These are phyloP conservation scores for Hyposmocoma kahamanoa DNA, from an alignment of 1,140 invertebrate species.

Conservation along the genomic window DNA sequence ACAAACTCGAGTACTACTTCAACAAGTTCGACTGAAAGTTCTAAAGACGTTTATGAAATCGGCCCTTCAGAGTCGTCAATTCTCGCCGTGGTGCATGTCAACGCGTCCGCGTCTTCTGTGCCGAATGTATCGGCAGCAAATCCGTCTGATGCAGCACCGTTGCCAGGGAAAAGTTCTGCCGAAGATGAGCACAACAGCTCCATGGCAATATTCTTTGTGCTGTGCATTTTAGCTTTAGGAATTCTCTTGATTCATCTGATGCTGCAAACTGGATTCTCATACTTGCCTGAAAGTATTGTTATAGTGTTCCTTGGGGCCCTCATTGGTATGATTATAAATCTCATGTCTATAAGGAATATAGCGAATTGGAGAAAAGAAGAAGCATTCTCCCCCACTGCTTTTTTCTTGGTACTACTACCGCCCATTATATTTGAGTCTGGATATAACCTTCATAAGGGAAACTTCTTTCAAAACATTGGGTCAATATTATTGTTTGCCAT, in stretches of 20 bases:
- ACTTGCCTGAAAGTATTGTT: slow-evolving; percentile 97
- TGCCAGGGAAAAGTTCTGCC: slow-evolving; percentile 90
- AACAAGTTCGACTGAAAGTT: slow-evolving; percentile 34
- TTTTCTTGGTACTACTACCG: slow-evolving; percentile 96
- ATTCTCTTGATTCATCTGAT: slow-evolving; percentile 96
- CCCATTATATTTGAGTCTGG: slow-evolving; percentile 99
- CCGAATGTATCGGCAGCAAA: slow-evolving; percentile 72
- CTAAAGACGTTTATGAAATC: slow-evolving; percentile 40
- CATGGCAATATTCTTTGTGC: slow-evolving; percentile 96
- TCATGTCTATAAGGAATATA: slow-evolving; percentile 92
- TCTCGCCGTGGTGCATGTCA: slow-evolving; percentile 37
- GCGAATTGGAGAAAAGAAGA: slow-evolving; percentile 97
- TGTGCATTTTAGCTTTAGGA: slow-evolving; percentile 93
- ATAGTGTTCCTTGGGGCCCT: slow-evolving; percentile 95
- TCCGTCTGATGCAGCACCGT: slow-evolving; percentile 77
- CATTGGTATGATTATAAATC: slow-evolving; percentile 92
- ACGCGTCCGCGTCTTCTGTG: slow-evolving; percentile 38
- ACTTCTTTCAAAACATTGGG: slow-evolving; percentile 99
- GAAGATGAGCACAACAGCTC: slow-evolving; percentile 97
- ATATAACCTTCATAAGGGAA: slow-evolving; percentile 98
- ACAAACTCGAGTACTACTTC: slow-evolving; percentile 10
- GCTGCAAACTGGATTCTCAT: slow-evolving; percentile 96
- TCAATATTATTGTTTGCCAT: slow-evolving; percentile 97
- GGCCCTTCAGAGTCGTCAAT: slow-evolving; percentile 43
- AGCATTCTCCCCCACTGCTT: slow-evolving; percentile 96